A percentile compares a stretch with the other conserved stretches of the same genome.
Conservation (phyloP, 2,888 invertebrate genomes). For the Pterostichus niger region DNA sequence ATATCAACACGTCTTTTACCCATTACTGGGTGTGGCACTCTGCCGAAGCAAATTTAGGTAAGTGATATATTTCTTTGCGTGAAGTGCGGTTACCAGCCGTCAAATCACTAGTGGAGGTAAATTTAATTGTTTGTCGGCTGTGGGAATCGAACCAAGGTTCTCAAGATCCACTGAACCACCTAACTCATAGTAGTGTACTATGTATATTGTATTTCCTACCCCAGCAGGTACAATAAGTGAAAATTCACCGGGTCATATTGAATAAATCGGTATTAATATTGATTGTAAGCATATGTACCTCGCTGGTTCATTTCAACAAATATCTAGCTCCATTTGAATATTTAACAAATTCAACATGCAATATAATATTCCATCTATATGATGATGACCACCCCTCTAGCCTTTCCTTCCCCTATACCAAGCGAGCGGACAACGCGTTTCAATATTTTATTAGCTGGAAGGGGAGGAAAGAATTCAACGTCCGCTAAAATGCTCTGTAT, state of each 20-base stretch:
- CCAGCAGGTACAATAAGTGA: not conserved
- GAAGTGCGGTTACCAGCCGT: too few species aligned
- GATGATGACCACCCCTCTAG: constrained; percentile 1
- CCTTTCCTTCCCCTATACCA: not conserved
- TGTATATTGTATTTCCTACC: constrained; percentile 8
- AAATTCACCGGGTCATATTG: not conserved
- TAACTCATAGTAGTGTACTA: too few species aligned
- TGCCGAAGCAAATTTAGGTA: too few species aligned
- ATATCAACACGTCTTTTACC: too few species aligned
- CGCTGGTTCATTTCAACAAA: not conserved
- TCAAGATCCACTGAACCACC: too few species aligned
- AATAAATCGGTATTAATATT: constrained; percentile 1
- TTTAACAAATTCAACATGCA: constrained; percentile 25
- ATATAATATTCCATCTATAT: constrained; percentile 46
- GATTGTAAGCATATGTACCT: constrained; percentile 19
- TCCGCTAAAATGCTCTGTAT: not conserved
- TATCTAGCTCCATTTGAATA: constrained; percentile 28
- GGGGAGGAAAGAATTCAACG: not conserved
- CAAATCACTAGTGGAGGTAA: too few species aligned
- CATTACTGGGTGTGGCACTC: too few species aligned
- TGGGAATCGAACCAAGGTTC: too few species aligned
- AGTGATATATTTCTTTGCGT: too few species aligned
- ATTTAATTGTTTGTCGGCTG: too few species aligned
- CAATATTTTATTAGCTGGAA: constrained; percentile 1
- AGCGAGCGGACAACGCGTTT: constrained; percentile 21